These are phyloP conservation scores for Micropterix aruncella DNA, from an alignment of 2,888 invertebrate genomes.

Conservation along the genomic window DNA sequence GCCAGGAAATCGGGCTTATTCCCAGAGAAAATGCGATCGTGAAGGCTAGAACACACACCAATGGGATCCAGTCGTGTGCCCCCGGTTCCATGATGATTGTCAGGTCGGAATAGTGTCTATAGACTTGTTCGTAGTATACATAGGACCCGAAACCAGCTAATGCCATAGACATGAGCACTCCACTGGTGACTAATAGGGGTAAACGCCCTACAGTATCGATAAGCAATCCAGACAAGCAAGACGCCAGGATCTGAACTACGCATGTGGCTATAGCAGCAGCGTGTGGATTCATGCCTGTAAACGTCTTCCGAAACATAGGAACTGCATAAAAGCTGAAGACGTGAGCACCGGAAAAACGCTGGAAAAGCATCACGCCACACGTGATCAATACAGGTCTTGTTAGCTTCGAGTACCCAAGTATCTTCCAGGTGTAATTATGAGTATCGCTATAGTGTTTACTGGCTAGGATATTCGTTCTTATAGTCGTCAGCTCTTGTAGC, in stretches of 20 bases:
- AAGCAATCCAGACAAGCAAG: constrained; percentile 64
- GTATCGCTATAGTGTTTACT: constrained; percentile 27
- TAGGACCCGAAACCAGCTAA: constrained; percentile 73
- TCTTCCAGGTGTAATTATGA: constrained; percentile 23
- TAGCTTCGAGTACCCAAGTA: constrained; percentile 28
- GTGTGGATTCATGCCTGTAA: constrained; percentile 66
- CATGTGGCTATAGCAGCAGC: constrained; percentile 73
- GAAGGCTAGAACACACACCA: constrained; percentile 68
- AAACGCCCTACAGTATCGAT: constrained; percentile 77
- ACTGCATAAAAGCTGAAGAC: constrained; percentile 77
- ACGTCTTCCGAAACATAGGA: constrained; percentile 72
- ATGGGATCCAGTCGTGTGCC: constrained; percentile 68
- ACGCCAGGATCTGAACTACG: constrained; percentile 69
- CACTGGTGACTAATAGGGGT: constrained; percentile 69
- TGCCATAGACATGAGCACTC: constrained; percentile 72
- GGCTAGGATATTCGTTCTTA: constrained; percentile 52
- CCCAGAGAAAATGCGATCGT: constrained; percentile 73
- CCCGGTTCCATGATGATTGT: constrained; percentile 29
- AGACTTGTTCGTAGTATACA: constrained; percentile 61
- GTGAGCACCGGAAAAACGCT: constrained; percentile 69
- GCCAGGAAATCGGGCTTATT: constrained; percentile 60
- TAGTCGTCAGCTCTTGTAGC: constrained; percentile 53
- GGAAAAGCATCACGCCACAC: constrained; percentile 80
- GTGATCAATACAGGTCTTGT: constrained; percentile 65
- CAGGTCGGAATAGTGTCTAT: constrained; percentile 23